phyloP scores from a whole-genome alignment of 2,888 invertebrate species.

The Anodontia alba region DNA sequence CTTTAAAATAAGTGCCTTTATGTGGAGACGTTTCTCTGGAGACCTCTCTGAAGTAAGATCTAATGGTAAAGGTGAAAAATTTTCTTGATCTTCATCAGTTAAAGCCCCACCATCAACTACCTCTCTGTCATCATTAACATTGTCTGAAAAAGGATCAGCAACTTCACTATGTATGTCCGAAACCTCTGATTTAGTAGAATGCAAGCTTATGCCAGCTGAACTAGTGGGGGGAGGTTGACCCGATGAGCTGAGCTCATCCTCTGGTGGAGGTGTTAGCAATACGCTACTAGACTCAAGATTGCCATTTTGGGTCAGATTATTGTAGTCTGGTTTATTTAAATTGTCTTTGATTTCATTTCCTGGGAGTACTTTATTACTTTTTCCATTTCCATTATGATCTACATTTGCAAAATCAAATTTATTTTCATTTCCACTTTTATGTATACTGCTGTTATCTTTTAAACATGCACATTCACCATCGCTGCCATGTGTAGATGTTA shows the following conservation, averaged over 20 bases:
- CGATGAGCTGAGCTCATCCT: constrained; percentile 53
- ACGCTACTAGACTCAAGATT: constrained; percentile 65
- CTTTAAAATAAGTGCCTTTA: constrained; percentile 67
- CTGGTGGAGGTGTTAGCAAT: constrained; percentile 71
- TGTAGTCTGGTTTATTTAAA: neutral
- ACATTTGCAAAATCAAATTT: too few species aligned
- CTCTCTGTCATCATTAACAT: constrained; percentile 47
- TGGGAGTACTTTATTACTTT: too few species aligned
- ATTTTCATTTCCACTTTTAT: too few species aligned
- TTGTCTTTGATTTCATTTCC: constrained; percentile 6
- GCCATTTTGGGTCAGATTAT: neutral
- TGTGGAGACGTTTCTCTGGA: constrained; percentile 68
- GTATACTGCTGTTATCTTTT: neutral
- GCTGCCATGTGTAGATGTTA: neutral
- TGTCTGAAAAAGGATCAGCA: constrained; percentile 20
- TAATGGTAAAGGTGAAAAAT: constrained; percentile 61
- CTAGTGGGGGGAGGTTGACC: constrained; percentile 21
- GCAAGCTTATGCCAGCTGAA: constrained; percentile 38
- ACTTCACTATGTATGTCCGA: constrained; percentile 57
- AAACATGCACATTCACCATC: neutral
- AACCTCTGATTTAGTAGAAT: constrained; percentile 57
- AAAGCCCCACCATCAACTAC: neutral
- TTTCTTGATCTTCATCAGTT: constrained; percentile 62
- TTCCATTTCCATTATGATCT: too few species aligned
- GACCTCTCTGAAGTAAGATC: constrained; percentile 55